Conservation (phyloP, 2,888 invertebrate genomes). For the Cistogaster globosa region DNA sequence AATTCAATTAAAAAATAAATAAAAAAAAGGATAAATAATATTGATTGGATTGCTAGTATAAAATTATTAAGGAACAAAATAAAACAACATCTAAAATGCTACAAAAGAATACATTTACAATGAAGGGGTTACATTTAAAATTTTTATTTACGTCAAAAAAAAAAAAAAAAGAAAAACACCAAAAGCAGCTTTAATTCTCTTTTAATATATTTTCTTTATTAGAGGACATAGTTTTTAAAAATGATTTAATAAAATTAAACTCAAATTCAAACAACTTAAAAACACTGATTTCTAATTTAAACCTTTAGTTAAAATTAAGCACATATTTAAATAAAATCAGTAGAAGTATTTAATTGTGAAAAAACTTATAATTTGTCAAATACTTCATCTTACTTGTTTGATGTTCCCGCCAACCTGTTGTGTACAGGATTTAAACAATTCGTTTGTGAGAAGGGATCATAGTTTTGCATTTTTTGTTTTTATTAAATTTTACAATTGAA, state of each 20-base stretch:
- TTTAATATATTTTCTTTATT: conserved; percentile 32
- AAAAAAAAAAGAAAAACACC: conserved; percentile 44
- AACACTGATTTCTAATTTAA: not conserved
- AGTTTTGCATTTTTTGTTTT: conserved; percentile 35
- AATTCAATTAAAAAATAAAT: conserved; percentile 62
- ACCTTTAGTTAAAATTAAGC: conserved; percentile 16
- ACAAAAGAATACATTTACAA: conserved; percentile 47
- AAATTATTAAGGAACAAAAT: conserved; percentile 22
- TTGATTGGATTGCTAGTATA: conserved; percentile 39
- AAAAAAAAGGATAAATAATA: conserved; percentile 1
- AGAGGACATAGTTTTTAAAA: conserved; percentile 82
- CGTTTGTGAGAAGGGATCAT: conserved; percentile 14
- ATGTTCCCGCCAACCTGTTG: conserved; percentile 89
- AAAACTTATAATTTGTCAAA: conserved; percentile 9
- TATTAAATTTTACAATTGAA: conserved; percentile 32
- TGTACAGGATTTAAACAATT: conserved; percentile 40
- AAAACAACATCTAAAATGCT: conserved; percentile 55
- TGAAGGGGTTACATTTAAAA: conserved; percentile 16
- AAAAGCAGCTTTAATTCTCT: conserved; percentile 54
- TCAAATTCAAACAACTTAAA: conserved; percentile 11
- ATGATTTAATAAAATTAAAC: conserved; percentile 57
- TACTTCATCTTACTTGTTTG: conserved; percentile 88
- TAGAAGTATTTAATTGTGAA: conserved; percentile 1
- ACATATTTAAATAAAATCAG: conserved; percentile 11
- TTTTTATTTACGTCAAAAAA: conserved; percentile 16